phyloP scores from a whole-genome alignment of 2,113 vertebrate genomes.

The Mesocricetus auratus region DNA sequence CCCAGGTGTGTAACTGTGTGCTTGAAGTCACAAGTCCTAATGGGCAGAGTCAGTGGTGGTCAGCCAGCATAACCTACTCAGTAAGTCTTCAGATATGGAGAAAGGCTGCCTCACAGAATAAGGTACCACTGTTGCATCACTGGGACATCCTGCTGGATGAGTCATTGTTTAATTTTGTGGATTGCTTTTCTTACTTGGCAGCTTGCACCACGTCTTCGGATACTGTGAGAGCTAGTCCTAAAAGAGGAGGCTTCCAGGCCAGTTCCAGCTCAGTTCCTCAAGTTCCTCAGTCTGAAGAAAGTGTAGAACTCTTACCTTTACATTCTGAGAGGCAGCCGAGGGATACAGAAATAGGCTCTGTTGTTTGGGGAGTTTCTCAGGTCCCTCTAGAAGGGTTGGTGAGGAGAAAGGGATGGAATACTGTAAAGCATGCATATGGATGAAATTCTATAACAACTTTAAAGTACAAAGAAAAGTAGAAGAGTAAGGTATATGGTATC shows the following conservation, averaged over 20 bases:
- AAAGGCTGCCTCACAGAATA: background rate
- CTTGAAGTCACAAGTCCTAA: background rate
- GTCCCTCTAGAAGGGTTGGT: background rate
- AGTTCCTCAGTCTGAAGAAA: background rate
- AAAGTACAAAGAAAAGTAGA: too few relatives aligned
- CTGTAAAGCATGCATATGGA: background rate
- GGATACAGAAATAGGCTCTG: background rate
- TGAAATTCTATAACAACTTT: background rate
- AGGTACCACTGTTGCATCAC: background rate
- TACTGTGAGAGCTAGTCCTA: background rate
- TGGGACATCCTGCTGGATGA: background rate
- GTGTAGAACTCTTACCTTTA: background rate
- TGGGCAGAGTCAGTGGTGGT: background rate
- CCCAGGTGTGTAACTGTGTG: background rate
- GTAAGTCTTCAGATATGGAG: background rate
- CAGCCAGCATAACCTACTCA: fast-evolving
- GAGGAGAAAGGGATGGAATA: background rate
- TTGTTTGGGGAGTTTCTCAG: background rate
- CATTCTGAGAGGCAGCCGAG: background rate
- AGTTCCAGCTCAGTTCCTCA: background rate
- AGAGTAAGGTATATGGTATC: background rate
- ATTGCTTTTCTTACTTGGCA: background rate
- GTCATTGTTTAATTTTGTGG: background rate
- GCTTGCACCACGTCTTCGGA: background rate
- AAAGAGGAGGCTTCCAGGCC: background rate